A percentile compares a stretch with the other conserved stretches of the same genome.
Conservation (phyloP, 2,888 invertebrate genomes). For the Zhuqinia jingwanae region DNA sequence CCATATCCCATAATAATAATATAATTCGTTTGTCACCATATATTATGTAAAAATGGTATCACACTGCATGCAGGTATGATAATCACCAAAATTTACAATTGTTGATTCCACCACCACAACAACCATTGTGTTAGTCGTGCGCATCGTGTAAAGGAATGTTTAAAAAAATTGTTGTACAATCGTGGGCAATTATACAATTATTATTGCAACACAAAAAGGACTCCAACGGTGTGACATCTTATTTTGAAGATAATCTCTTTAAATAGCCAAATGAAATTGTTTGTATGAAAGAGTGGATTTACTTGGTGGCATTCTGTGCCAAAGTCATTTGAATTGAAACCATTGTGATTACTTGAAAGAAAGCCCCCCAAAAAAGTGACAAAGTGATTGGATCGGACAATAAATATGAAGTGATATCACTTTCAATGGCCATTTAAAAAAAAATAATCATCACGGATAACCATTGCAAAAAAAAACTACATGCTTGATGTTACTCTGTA, state of each 20-base stretch:
- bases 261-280: background rate
- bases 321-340: background rate
- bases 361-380: no score
- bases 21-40: no score
- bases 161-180: background rate
- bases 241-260: background rate
- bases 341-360: background rate
- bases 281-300: background rate
- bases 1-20: no score
- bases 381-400: no score
- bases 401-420: no score
- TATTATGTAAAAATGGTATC: slow-evolving; percentile 26
- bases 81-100: background rate
- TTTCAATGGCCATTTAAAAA: no score
- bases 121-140: background rate
- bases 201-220: slow-evolving; percentile 24
- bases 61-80: background rate
- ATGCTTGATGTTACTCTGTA: no score
- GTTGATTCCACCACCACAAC: background rate
- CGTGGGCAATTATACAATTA: slow-evolving; percentile 21
- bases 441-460: no score
- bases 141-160: background rate
- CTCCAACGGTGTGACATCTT: slow-evolving; percentile 48
- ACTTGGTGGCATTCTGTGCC: no score
- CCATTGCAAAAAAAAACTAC: no score